A percentile compares a stretch with the other conserved stretches of the same genome.
Conservation (phyloP, 2,888 invertebrate species). For the Parnassius orleans region DNA sequence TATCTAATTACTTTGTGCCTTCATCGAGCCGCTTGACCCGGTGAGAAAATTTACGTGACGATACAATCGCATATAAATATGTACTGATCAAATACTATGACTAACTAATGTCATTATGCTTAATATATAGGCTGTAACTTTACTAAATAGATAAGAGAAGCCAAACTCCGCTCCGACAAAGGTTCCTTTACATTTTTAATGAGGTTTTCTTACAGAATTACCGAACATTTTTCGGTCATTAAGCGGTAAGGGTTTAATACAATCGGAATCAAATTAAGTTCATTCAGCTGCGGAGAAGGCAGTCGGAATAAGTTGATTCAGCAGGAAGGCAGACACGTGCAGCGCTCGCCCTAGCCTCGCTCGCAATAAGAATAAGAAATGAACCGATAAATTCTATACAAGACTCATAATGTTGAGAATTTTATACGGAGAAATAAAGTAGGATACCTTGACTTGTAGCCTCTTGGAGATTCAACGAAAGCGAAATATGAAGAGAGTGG, state of each 20-base stretch:
- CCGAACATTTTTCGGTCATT: slow-evolving; percentile 58
- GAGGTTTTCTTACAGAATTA: slow-evolving; percentile 37
- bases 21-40: slow-evolving; percentile 52
- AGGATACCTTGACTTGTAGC: not conserved
- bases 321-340: slow-evolving; percentile 63
- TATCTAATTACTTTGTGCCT: slow-evolving; percentile 73
- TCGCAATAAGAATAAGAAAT: slow-evolving; percentile 63
- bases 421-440: slow-evolving; percentile 17
- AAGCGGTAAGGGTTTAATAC: slow-evolving; percentile 72
- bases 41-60: slow-evolving; percentile 58
- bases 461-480: slow-evolving; percentile 9
- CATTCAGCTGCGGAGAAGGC: slow-evolving; percentile 70
- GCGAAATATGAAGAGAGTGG: slow-evolving; percentile 2
- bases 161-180: slow-evolving; percentile 25
- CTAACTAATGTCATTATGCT: no score
- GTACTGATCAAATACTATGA: no score
- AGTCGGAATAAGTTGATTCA: slow-evolving; percentile 70
- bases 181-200: slow-evolving; percentile 20
- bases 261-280: slow-evolving; percentile 78
- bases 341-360: slow-evolving; percentile 41
- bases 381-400: slow-evolving; percentile 49
- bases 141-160: slow-evolving; percentile 18
- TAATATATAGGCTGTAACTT: no score
- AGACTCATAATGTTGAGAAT: slow-evolving; percentile 31
- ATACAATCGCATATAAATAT: slow-evolving; percentile 28